These are phyloP conservation scores for Anguilla anguilla DNA, from an alignment of 2,797 vertebrate genomes.

Conservation along the genomic window DNA sequence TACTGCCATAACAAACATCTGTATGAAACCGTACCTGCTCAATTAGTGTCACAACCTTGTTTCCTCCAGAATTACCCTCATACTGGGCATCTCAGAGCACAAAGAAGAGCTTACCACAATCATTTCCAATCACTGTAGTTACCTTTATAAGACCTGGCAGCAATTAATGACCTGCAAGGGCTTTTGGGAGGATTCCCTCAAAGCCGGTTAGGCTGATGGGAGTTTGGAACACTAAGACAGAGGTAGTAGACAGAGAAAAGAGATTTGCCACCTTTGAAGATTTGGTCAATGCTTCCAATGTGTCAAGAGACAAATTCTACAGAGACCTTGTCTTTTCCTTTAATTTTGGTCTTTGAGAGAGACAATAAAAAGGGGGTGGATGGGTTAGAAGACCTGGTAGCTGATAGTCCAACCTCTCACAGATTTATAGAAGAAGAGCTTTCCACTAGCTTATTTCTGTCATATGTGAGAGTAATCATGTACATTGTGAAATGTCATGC, in stretches of 20 bases:
- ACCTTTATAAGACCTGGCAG: background rate
- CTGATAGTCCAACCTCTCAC: constrained; percentile 53
- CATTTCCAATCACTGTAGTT: background rate
- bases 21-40: constrained; percentile 7
- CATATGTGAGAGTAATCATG: constrained; percentile 54
- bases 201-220: background rate
- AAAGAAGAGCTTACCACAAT: background rate
- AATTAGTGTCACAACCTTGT: constrained; percentile 11
- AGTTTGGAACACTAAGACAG: background rate
- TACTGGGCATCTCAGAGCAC: background rate
- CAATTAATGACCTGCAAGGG: background rate
- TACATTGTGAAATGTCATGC: constrained; percentile 52
- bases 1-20: constrained; percentile 21
- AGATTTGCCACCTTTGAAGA: background rate
- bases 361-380: constrained; percentile 24
- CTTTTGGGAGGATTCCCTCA: background rate
- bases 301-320: background rate
- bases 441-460: constrained; percentile 52
- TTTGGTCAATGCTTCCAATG: background rate
- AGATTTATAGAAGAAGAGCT: constrained; percentile 29
- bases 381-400: constrained; percentile 30
- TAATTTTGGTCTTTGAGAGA: background rate
- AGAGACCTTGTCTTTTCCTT: background rate
- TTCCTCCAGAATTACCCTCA: background rate
- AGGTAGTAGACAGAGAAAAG: background rate